Conservation (phyloP, 2,797 vertebrate species). For the Hephaestus fuliginosus region DNA sequence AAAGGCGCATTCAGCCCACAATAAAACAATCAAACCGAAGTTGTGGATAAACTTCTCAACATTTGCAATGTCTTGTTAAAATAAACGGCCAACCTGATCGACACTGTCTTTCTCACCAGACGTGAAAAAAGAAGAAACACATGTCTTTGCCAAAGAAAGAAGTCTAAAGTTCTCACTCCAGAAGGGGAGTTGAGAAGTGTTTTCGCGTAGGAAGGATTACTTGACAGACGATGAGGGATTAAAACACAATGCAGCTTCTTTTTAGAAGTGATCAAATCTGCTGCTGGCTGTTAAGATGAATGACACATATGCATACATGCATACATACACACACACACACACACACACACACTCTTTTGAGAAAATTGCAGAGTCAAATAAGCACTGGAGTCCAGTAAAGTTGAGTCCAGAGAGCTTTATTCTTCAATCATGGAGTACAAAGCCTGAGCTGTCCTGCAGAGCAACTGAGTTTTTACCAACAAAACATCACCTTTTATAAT, state of each 20-base stretch:
- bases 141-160: not conserved
- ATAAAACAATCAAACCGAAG: not conserved
- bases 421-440: too few relatives aligned
- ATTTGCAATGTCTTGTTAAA: not conserved
- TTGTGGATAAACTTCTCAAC: constrained; percentile 8
- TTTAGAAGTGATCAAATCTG: not conserved
- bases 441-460: too few relatives aligned
- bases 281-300: not conserved
- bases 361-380: too few relatives aligned
- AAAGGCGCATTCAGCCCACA: not conserved
- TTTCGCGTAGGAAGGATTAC: not conserved
- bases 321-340: too few relatives aligned
- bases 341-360: too few relatives aligned
- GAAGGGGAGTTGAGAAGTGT: not conserved
- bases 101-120: not conserved
- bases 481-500: too few relatives aligned
- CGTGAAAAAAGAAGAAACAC: not conserved
- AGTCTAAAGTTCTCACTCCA: not conserved
- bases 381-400: too few relatives aligned
- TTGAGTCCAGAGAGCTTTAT: too few relatives aligned
- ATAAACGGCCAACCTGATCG: constrained; percentile 1
- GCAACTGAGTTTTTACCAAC: too few relatives aligned
- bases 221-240: constrained; percentile 16
- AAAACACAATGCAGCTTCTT: constrained; percentile 11
- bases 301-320: not conserved